Base-by-base conservation (phyloP, 2,888 invertebrate species). In the Tipula vernalis region DNA sequence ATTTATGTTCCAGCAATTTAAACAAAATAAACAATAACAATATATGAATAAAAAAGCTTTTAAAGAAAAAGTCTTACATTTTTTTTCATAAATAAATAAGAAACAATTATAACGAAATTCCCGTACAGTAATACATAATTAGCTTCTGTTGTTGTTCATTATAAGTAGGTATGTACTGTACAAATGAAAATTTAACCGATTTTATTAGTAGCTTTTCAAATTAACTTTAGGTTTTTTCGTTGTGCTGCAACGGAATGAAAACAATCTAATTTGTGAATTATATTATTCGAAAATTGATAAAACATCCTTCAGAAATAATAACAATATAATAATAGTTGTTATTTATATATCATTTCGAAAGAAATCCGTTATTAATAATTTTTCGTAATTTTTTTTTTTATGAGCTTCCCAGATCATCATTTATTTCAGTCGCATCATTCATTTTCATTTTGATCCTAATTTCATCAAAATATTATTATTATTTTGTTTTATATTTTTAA, bases 351-450 rank as follows among this genome's bases (percentile, higher is more conserved):
- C 18, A 28, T 71, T 71, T 71, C 28, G 10, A 71, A n/a, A 28
- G 28, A 71, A 71, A 71, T 71, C 71, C 71, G 28, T 28, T 71
- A 28, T 71, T 57, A 57, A 57, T 71, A 71, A 28, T 71, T 71
- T 71, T 28, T 28, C 28, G 8, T 71, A 1, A 28, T 28, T 28
- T 5, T 71, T 71, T 71, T 71, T 71, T 28, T 71, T 28, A 71
- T 28, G 71, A 71, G 28, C 10, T 28, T 18, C 10, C 71, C 71
- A 12, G 71, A 71, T 71, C 71, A 71, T 71, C 28, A 71, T 71
- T 71, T 71, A 84, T 84, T 84, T 84, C 39, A 84, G 84, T 84
- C 84, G 39, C 84, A 84, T 84, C 84, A 84, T 84, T 84, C 84
- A 84, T 71, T 71, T 71, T 71, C 71, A 71, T 83, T 83, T 83